Percentiles rank a stretch among this genome's conserved stretches.
phyloP scores from a whole-genome alignment of 2,888 invertebrate species.

The Micoletzkya japonica region DNA sequence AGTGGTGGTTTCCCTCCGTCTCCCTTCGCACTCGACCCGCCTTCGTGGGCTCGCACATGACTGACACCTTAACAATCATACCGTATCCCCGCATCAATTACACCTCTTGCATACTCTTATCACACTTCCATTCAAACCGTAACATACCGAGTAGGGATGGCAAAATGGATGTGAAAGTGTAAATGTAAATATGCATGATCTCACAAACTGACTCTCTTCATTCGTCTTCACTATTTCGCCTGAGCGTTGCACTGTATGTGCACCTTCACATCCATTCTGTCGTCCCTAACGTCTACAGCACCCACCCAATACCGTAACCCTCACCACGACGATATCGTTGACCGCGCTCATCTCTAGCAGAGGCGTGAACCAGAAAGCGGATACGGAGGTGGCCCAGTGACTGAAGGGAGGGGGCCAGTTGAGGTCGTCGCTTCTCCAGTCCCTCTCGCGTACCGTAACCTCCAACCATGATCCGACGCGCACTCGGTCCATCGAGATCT shows the following conservation, averaged over 20 bases:
- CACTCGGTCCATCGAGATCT: background rate
- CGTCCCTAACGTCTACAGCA: too few species aligned
- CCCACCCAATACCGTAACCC: background rate
- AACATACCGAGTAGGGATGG: too few species aligned
- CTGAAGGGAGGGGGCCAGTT: background rate
- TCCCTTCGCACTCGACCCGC: slow-evolving; percentile 4
- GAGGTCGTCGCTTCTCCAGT: background rate
- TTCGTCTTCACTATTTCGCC: too few species aligned
- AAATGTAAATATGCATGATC: too few species aligned
- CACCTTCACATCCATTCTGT: too few species aligned
- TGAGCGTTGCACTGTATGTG: too few species aligned
- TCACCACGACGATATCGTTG: slow-evolving; percentile 2
- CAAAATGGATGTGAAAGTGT: too few species aligned
- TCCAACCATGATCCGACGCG: background rate
- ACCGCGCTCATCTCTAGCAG: background rate
- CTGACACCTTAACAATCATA: slow-evolving; percentile 4
- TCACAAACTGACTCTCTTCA: too few species aligned
- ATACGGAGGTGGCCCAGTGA: background rate
- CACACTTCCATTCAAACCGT: too few species aligned
- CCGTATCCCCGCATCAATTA: too few species aligned
- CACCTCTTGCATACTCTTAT: too few species aligned
- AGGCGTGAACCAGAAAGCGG: background rate
- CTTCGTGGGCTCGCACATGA: slow-evolving; percentile 2
- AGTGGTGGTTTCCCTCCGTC: background rate
- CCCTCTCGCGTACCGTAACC: background rate